Percentiles rank a stretch among this genome's conserved stretches.
These are phyloP conservation scores for Pediacus dermestoides DNA, from an alignment of 2,888 invertebrate species.

Conservation along the genomic window DNA sequence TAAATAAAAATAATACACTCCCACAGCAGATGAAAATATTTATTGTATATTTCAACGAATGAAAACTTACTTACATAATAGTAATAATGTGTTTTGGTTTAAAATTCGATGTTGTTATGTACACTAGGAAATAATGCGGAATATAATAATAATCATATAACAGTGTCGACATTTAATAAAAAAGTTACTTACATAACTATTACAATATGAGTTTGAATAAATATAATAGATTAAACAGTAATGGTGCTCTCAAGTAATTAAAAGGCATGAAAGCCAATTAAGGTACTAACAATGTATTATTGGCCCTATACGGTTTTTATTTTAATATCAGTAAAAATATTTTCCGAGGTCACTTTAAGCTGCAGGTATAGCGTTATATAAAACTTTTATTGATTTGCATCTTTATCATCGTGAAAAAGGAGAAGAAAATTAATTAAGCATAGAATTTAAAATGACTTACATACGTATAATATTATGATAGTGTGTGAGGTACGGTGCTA, in stretches of 20 bases:
- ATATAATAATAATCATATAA: constrained; percentile 14
- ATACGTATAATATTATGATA: constrained; percentile 9
- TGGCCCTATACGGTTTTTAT: constrained; percentile 16
- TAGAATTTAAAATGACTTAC: constrained; percentile 12
- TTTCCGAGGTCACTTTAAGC: constrained; percentile 22
- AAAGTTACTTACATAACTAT: constrained; percentile 12
- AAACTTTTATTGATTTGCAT: constrained; percentile 6
- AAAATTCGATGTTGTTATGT: constrained; percentile 32
- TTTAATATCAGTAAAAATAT: constrained; percentile 13
- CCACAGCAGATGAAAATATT: constrained; percentile 34
- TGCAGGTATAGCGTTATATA: constrained; percentile 17
- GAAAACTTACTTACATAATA: no score
- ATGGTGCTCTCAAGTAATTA: constrained; percentile 20
- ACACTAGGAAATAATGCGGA: constrained; percentile 27
- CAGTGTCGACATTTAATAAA: no score
- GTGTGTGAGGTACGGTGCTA: constrained; percentile 7
- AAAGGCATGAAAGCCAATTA: constrained; percentile 20
- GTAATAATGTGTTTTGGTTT: constrained; percentile 18
- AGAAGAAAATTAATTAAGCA: constrained; percentile 13
- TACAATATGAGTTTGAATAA: constrained; percentile 14
- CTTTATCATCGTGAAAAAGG: constrained; percentile 7
- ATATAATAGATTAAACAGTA: constrained; percentile 13
- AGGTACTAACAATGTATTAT: constrained; percentile 18
- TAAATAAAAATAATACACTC: no score
- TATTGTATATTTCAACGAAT: no score